Conservation (phyloP, 2,113 vertebrate species). For the Phrynosoma platyrhinos region DNA sequence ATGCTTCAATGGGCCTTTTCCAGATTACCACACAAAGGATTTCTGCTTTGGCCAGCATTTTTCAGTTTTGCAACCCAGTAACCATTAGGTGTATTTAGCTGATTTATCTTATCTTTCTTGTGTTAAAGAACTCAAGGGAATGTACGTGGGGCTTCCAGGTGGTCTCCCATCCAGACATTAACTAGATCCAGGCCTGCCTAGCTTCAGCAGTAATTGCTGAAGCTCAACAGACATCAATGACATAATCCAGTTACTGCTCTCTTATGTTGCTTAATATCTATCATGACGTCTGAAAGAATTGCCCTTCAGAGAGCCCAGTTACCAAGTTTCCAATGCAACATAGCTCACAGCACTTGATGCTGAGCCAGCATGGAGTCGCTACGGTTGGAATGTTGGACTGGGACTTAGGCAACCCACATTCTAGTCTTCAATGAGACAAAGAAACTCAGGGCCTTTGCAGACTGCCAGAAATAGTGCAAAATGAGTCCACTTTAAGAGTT, state of each 20-base stretch:
- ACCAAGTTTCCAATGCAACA: neutral
- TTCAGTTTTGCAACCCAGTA: neutral
- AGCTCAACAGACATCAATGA: neutral
- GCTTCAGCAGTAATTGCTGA: neutral
- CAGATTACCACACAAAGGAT: neutral
- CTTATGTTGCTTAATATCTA: neutral
- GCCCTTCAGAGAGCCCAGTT: neutral
- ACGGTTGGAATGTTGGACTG: no score
- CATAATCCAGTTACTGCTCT: neutral
- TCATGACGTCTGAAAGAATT: neutral
- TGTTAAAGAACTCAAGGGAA: neutral
- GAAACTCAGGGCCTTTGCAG: no score
- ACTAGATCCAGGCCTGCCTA: neutral
- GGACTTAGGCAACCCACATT: no score
- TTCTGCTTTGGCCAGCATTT: neutral
- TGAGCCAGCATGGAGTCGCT: neutral
- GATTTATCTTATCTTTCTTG: neutral
- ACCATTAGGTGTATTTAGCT: neutral
- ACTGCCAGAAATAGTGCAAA: no score
- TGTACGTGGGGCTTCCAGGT: no score
- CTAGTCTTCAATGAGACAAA: no score
- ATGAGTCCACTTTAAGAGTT: no score
- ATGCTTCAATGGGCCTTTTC: neutral
- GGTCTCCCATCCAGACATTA: neutral
- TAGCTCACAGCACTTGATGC: no score